Conservation (phyloP, 2,797 vertebrate species). For the Sylvilagus floridanus region DNA sequence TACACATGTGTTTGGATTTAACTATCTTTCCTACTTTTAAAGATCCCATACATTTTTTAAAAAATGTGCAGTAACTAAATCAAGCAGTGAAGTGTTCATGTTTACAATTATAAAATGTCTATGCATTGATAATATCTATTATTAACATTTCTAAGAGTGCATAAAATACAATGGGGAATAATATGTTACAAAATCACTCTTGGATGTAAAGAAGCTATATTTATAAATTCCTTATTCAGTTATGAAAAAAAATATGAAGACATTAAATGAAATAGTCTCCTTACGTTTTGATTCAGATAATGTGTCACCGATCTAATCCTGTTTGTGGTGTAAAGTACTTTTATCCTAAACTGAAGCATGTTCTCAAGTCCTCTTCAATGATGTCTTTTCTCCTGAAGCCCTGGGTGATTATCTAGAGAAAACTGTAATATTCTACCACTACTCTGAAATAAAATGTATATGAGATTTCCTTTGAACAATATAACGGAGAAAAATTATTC, state of each 20-base stretch:
- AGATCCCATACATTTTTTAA: not conserved
- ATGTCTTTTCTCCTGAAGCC: not conserved
- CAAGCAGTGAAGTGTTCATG: not conserved
- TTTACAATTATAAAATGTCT: not conserved
- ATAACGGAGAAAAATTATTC: not conserved
- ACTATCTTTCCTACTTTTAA: conserved; percentile 1
- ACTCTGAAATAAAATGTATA: not conserved
- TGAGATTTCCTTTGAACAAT: not conserved
- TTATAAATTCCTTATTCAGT: not conserved
- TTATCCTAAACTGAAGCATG: not conserved
- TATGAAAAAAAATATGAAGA: not conserved
- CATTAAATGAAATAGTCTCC: not conserved
- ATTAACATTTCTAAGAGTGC: not conserved
- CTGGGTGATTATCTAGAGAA: not conserved
- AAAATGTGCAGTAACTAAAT: not conserved
- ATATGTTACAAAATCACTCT: not conserved
- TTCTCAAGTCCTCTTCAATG: not conserved
- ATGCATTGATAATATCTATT: not conserved
- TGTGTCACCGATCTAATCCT: not conserved
- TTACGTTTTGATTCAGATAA: not conserved
- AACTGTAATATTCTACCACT: not conserved
- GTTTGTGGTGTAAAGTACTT: not conserved
- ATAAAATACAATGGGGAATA: not conserved
- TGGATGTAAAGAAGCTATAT: not conserved
- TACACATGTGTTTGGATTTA: not conserved